phyloP scores from a whole-genome alignment of 2,113 vertebrate genomes.

The Pristiophorus japonicus region DNA sequence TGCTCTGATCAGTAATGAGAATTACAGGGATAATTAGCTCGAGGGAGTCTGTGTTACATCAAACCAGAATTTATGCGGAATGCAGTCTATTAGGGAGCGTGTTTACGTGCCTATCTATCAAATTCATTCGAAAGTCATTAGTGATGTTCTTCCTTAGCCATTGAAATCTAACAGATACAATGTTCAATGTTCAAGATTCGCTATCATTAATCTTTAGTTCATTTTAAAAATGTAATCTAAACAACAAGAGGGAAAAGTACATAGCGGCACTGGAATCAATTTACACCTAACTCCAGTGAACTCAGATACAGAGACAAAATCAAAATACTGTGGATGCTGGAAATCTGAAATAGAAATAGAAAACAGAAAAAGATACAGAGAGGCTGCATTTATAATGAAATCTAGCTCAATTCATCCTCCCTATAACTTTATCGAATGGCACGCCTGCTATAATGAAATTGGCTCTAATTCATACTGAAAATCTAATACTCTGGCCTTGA shows the following conservation, averaged over 20 bases:
- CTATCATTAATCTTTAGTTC: neutral
- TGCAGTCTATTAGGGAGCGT: neutral
- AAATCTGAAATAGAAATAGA: no score
- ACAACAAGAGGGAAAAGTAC: neutral
- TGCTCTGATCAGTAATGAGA: neutral
- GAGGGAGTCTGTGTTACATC: neutral
- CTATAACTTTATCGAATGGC: neutral
- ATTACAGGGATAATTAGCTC: neutral
- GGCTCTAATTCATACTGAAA: neutral
- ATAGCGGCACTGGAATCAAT: neutral
- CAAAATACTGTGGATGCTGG: no score
- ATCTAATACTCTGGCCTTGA: neutral
- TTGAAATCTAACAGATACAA: neutral
- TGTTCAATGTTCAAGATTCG: neutral
- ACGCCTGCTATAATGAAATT: neutral
- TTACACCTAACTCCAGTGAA: neutral
- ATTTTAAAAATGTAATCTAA: neutral
- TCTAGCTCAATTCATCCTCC: neutral
- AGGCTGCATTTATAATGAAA: neutral
- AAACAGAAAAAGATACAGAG: neutral
- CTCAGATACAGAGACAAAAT: neutral
- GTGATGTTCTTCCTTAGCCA: neutral
- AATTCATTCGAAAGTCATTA: neutral
- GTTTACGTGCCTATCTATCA: neutral
- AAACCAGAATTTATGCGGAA: neutral